Conservation (phyloP, 2,797 vertebrate genomes). For the Babyrousa celebensis region DNA sequence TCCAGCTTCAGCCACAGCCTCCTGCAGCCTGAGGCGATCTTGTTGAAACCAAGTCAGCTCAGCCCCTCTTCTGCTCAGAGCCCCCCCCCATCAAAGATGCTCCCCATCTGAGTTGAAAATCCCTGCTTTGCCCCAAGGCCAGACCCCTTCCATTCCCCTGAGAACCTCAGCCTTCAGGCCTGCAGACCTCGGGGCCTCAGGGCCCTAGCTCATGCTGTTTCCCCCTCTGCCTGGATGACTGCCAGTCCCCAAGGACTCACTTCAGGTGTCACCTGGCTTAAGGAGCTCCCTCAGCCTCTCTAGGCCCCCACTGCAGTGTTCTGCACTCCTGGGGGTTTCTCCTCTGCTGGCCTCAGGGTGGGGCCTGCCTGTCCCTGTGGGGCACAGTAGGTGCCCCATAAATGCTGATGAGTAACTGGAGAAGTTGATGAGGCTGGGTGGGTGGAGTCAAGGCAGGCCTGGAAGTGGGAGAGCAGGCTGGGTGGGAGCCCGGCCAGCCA, state of each 20-base stretch:
- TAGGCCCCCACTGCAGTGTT: background rate
- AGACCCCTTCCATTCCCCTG: background rate
- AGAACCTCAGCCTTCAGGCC: background rate
- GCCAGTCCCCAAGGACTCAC: no score
- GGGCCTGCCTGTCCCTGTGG: background rate
- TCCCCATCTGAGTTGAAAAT: background rate
- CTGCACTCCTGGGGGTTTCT: background rate
- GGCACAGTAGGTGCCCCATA: background rate
- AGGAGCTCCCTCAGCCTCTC: background rate
- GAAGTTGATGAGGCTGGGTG: background rate
- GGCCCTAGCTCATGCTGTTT: background rate
- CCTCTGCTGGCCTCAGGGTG: background rate
- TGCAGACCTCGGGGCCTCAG: background rate
- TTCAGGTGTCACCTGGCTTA: background rate
- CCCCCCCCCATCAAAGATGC: background rate
- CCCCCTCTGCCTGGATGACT: background rate
- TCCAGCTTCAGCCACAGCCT: background rate
- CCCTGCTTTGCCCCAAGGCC: background rate
- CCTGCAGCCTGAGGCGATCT: background rate
- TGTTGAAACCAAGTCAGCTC: background rate
- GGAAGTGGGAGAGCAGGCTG: background rate
- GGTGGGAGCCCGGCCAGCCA: background rate
- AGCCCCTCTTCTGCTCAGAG: background rate
- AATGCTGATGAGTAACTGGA: background rate
- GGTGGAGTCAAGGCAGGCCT: background rate